Evolutionary conservation across 2,113 vertebrate species (phyloP), one percentile per base, ranked within the genome.

Genomic region (Corydoras maculifer): DNA sequence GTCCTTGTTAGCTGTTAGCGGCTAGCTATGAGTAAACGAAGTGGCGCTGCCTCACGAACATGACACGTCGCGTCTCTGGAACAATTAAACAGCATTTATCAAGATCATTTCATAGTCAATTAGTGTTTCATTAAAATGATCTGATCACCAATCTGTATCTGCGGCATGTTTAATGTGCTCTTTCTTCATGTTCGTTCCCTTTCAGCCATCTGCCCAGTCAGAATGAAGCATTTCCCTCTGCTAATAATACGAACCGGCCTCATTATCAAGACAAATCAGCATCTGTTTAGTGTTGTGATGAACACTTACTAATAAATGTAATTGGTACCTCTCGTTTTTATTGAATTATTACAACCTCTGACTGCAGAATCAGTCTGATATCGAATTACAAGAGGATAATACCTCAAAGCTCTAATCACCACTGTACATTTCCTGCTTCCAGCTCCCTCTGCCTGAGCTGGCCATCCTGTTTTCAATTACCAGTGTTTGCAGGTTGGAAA

Each of bases 381-480:
- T 43, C 61, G n/a, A 35, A 60, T 18, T 53, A 60, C 29, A 25
- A 48, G 58, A 3, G n/a, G 18, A 12, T 31, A n/a, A 48, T 29
- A 72, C 54, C 63, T 59, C 3, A 62, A 35, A 70, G 53, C 54
- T 54, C 3, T 58, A 61, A 63, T n/a, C 67, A 80, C 78, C 80
- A 74, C 72, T 64, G 50, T 70, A 82, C 14, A 48, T 50, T 53
- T 69, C 57, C 51, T 57, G 43, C 55, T 14, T 35, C 72, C 51
- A 72, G 64, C 62, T 72, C 25, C 10, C 62, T 61, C 74, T 61
- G 73, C 30, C 0, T 57, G 60, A 79, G 61, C 55, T 62, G 58
- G 15, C 50, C 49, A 57, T 75, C 71, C 81, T 85, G 82, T 80
- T 84, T 87, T 84, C 85, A 83, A 81, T 88, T 86, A 85, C 76